phyloP scores from a whole-genome alignment of 2,888 invertebrate genomes.

The Blera fallax region DNA sequence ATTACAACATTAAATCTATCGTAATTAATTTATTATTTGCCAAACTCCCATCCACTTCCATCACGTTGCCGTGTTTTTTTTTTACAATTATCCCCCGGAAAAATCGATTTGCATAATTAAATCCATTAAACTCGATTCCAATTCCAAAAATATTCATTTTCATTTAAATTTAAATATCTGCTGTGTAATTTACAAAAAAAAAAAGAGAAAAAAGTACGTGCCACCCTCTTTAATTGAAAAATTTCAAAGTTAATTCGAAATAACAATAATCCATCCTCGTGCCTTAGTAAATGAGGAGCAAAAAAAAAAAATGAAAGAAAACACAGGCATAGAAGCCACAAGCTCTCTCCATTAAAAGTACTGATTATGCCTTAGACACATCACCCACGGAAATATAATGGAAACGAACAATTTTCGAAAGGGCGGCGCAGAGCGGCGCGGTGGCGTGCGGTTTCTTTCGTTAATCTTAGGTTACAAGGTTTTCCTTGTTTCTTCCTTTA shows the following conservation, averaged over 20 bases:
- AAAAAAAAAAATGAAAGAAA: neutral
- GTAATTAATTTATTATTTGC: constrained; percentile 20
- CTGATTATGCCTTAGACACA: constrained; percentile 8
- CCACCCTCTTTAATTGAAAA: neutral
- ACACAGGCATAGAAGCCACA: neutral
- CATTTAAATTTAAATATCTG: constrained; percentile 1
- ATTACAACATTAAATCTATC: constrained; percentile 23
- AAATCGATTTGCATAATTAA: constrained; percentile 32
- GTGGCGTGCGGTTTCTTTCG: no score
- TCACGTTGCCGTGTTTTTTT: neutral
- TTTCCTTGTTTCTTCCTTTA: neutral
- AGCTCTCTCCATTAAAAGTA: neutral
- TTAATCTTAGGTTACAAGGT: constrained; percentile 29
- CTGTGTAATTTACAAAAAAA: constrained; percentile 15
- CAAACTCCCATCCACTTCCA: neutral
- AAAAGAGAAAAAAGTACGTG: neutral
- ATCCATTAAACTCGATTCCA: constrained; percentile 12
- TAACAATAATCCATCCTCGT: constrained; percentile 10
- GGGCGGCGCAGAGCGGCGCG: neutral
- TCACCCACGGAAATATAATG: neutral
- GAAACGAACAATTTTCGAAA: neutral
- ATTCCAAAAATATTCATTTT: constrained; percentile 2
- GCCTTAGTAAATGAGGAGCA: neutral
- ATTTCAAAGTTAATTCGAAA: constrained; percentile 18
- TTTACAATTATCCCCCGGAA: neutral